phyloP scores from a whole-genome alignment of 2,888 invertebrate species.

The Siphlonurus alternatus region DNA sequence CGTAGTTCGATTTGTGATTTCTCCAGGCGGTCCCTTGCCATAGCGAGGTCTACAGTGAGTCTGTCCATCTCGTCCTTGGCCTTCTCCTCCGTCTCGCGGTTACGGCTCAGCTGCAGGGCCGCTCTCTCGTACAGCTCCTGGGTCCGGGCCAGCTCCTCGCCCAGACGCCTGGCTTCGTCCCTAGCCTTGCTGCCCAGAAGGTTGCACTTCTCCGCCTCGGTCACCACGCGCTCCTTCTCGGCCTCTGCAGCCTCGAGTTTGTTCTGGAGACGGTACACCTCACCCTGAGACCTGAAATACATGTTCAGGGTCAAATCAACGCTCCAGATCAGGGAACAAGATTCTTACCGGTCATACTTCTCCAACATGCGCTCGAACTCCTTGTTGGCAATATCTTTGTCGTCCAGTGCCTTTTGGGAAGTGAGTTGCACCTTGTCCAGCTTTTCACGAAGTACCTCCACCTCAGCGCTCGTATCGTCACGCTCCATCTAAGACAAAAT shows the following conservation, averaged over 20 bases:
- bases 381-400: conserved; percentile 73
- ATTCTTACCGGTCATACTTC: conserved; percentile 65
- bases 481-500: conserved; percentile 51
- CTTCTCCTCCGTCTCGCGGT: conserved; percentile 83
- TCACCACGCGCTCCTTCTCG: conserved; percentile 68
- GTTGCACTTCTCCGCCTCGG: conserved; percentile 73
- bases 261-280: conserved; percentile 74
- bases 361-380: conserved; percentile 85
- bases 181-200: conserved; percentile 61
- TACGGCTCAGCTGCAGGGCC: conserved; percentile 63
- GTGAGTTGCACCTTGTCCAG: conserved; percentile 71
- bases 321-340: background rate
- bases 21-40: conserved; percentile 75
- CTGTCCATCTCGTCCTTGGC: conserved; percentile 69
- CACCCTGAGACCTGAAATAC: conserved; percentile 58
- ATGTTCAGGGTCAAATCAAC: background rate
- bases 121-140: conserved; percentile 83
- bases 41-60: conserved; percentile 61
- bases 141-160: conserved; percentile 67
- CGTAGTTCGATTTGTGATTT: conserved; percentile 73
- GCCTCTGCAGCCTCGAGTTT: conserved; percentile 75
- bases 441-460: conserved; percentile 77
- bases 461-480: conserved; percentile 69
- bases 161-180: conserved; percentile 70
- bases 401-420: conserved; percentile 69